Evolutionary conservation across 2,797 vertebrate species (phyloP).

Genomic region (Vireo griseus): DNA sequence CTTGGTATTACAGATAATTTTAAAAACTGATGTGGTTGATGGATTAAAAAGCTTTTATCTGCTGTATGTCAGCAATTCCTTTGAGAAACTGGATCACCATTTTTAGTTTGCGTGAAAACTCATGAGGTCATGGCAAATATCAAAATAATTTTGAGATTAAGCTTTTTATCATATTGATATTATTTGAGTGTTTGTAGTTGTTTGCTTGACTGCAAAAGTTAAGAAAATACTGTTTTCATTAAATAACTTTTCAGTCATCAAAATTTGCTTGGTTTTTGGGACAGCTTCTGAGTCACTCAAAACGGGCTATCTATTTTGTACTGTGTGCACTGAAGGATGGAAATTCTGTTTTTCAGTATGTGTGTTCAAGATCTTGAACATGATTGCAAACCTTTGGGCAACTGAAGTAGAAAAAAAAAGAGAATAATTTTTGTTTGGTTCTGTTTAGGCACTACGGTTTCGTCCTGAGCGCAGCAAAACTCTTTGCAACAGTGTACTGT

Average conservation of each 20-base stretch:
- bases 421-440: too few species aligned
- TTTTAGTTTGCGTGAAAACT: not conserved
- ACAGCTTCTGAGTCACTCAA: not conserved
- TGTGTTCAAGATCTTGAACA: not conserved
- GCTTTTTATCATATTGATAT: not conserved
- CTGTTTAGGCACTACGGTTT: slow-evolving; percentile 92
- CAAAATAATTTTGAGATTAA: not conserved
- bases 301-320: not conserved
- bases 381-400: not conserved
- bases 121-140: not conserved
- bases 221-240: not conserved
- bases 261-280: not conserved
- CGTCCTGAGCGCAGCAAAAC: slow-evolving; percentile 86
- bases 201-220: not conserved
- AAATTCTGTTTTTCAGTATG: not conserved
- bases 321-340: not conserved
- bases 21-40: not conserved
- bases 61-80: not conserved
- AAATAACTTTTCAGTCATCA: not conserved
- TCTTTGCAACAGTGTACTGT: slow-evolving; percentile 87
- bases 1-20: not conserved
- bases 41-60: not conserved
- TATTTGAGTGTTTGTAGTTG: not conserved
- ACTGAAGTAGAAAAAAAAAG: not conserved
- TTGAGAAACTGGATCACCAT: not conserved